Evolutionary conservation across 2,888 invertebrate species (phyloP).

Genomic region (Melolontha melolontha): DNA sequence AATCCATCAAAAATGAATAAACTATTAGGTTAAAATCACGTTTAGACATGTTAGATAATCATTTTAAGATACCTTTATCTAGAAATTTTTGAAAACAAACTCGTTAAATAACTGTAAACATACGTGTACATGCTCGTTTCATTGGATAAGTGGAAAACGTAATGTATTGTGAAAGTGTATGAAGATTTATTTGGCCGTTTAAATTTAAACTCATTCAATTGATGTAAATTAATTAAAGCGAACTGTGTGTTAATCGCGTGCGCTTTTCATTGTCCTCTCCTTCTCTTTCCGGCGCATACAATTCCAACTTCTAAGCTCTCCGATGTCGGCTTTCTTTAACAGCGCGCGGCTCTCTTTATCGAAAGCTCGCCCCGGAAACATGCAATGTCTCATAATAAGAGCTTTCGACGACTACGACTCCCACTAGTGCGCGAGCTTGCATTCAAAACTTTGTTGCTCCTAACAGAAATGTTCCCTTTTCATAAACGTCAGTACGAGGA

Average conservation of each 20-base stretch:
- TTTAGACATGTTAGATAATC: too few species aligned
- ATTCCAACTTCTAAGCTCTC: slow-evolving; percentile 16
- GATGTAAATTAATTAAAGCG: slow-evolving; percentile 42
- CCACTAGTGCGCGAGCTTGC: slow-evolving; percentile 20
- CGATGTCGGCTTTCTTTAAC: slow-evolving; percentile 39
- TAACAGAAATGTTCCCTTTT: slow-evolving; percentile 40
- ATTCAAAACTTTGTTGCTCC: slow-evolving; percentile 40
- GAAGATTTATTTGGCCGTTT: slow-evolving; percentile 38
- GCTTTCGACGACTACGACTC: slow-evolving; percentile 40
- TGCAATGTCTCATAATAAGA: slow-evolving; percentile 41
- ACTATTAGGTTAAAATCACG: too few species aligned
- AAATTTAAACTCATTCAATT: slow-evolving; percentile 41
- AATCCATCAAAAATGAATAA: too few species aligned
- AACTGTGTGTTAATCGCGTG: slow-evolving; percentile 41
- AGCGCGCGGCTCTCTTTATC: slow-evolving; percentile 30
- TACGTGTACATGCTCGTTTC: not conserved
- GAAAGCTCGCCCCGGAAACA: slow-evolving; percentile 39
- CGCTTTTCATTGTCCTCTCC: slow-evolving; percentile 35
- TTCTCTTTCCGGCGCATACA: slow-evolving; percentile 15
- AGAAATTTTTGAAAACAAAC: too few species aligned
- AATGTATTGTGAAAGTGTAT: slow-evolving; percentile 29
- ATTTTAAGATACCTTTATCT: too few species aligned
- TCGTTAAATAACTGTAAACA: too few species aligned
- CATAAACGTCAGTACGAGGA: slow-evolving; percentile 36
- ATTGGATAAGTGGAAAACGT: slow-evolving; percentile 24